phyloP scores from a whole-genome alignment of 2,888 invertebrate genomes.

The Eustalomyia histrio region DNA sequence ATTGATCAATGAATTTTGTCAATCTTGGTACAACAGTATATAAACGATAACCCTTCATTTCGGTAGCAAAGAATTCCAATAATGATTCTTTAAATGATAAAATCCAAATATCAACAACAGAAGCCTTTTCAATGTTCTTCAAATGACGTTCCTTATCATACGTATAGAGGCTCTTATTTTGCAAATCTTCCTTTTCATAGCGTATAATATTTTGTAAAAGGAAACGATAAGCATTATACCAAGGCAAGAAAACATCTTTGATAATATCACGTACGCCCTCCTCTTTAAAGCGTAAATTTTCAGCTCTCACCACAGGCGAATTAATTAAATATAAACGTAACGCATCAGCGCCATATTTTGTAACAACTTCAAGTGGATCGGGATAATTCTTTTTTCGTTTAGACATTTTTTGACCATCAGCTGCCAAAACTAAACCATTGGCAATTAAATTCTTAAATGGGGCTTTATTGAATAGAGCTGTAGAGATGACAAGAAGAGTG shows the following conservation, averaged over 20 bases:
- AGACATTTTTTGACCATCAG: constrained; percentile 99
- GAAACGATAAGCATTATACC: constrained; percentile 97
- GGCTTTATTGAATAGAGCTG: constrained; percentile 95
- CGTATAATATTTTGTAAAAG: constrained; percentile 95
- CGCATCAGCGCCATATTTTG: constrained; percentile 98
- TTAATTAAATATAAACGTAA: constrained; percentile 96
- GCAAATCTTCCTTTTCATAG: constrained; percentile 84
- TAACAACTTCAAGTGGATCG: constrained; percentile 93
- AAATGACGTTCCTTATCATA: constrained; percentile 81
- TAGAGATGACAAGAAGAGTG: constrained; percentile 97
- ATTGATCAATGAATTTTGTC: constrained; percentile 97
- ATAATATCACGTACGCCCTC: constrained; percentile 97
- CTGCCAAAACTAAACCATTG: constrained; percentile 96
- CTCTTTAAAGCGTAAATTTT: constrained; percentile 97
- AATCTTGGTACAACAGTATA: constrained; percentile 97
- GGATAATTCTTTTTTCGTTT: constrained; percentile 99
- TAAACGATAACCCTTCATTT: constrained; percentile 96
- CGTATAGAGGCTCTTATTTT: constrained; percentile 79
- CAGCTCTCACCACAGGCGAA: constrained; percentile 98
- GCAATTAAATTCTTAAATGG: constrained; percentile 99
- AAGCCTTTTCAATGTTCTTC: constrained; percentile 72
- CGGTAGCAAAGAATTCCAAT: constrained; percentile 90
- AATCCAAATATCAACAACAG: constrained; percentile 98
- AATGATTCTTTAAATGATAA: constrained; percentile 97
- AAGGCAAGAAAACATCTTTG: constrained; percentile 98